Conservation (phyloP, 2,888 invertebrate species). For the Conchocele bisecta region DNA sequence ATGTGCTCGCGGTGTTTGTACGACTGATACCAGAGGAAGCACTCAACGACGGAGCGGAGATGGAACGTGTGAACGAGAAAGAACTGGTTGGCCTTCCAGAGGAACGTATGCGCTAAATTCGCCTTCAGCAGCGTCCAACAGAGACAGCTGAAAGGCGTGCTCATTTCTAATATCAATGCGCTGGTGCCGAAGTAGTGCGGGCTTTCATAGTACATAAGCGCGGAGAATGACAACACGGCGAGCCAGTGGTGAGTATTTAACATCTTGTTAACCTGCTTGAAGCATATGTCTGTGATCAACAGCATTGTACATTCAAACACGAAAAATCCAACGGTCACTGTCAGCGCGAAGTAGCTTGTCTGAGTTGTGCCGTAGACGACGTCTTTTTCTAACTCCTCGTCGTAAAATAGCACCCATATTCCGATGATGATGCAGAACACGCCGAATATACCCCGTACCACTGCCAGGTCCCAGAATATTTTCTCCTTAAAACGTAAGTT, state of each 20-base stretch:
- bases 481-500: constrained; percentile 70
- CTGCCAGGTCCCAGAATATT: constrained; percentile 77
- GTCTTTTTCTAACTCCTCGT: constrained; percentile 68
- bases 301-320: constrained; percentile 75
- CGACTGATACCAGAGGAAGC: constrained; percentile 70
- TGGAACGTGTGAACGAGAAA: constrained; percentile 78
- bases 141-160: constrained; percentile 77
- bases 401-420: constrained; percentile 68
- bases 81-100: constrained; percentile 79
- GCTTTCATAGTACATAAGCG: constrained; percentile 60
- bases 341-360: constrained; percentile 69
- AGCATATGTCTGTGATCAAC: constrained; percentile 70
- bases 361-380: constrained; percentile 69
- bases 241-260: constrained; percentile 76
- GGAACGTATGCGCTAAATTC: constrained; percentile 65
- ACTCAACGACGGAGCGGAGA: constrained; percentile 75
- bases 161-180: constrained; percentile 76
- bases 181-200: constrained; percentile 73
- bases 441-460: constrained; percentile 73
- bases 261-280: constrained; percentile 65
- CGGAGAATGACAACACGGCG: constrained; percentile 67
- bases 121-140: constrained; percentile 79
- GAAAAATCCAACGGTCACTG: constrained; percentile 74
- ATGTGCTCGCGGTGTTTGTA: constrained; percentile 72
- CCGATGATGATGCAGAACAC: constrained; percentile 68